These are phyloP conservation scores for Rhamphomyia laevipes DNA, from an alignment of 2,888 invertebrate species.

Conservation along the genomic window DNA sequence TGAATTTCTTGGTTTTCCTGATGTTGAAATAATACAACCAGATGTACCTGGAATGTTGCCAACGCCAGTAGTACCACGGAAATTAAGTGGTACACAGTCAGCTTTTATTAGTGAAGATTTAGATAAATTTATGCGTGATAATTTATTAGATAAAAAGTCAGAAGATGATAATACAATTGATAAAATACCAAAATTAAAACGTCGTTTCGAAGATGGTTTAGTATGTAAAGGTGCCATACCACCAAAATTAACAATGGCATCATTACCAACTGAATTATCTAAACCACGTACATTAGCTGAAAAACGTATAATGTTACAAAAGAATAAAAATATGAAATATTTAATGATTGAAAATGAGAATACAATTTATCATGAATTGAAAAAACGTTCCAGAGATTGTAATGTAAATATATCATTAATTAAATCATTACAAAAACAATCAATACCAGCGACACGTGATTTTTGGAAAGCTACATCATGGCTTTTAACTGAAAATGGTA, in stretches of 20 bases:
- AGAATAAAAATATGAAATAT: conserved; percentile 29
- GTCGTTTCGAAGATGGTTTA: conserved; percentile 27
- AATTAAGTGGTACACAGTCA: conserved; percentile 21
- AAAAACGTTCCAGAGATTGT: conserved; percentile 27
- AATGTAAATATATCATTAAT: conserved; percentile 26
- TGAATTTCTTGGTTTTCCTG: conserved; percentile 28
- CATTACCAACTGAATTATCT: conserved; percentile 28
- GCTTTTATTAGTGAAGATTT: conserved; percentile 40
- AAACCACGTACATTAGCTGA: conserved; percentile 44
- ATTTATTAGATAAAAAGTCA: conserved; percentile 11
- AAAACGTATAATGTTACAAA: conserved; percentile 38
- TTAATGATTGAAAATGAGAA: conserved; percentile 37
- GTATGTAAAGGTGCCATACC: conserved; percentile 27
- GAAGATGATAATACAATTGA: conserved; percentile 4
- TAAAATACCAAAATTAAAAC: conserved; percentile 11
- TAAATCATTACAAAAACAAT: conserved; percentile 23
- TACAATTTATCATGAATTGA: conserved; percentile 31
- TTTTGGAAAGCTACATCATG: conserved; percentile 35
- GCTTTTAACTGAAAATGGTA: conserved; percentile 29
- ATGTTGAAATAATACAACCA: conserved; percentile 22
- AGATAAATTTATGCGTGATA: conserved; percentile 41
- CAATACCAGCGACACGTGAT: conserved; percentile 32
- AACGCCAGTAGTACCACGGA: conserved; percentile 30
- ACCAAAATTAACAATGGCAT: conserved; percentile 31
- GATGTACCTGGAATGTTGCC: conserved; percentile 30